Evolutionary conservation across 2,888 invertebrate species (phyloP), one percentile per base, ranked within the genome.

Genomic region (Drosophila testacea): DNA sequence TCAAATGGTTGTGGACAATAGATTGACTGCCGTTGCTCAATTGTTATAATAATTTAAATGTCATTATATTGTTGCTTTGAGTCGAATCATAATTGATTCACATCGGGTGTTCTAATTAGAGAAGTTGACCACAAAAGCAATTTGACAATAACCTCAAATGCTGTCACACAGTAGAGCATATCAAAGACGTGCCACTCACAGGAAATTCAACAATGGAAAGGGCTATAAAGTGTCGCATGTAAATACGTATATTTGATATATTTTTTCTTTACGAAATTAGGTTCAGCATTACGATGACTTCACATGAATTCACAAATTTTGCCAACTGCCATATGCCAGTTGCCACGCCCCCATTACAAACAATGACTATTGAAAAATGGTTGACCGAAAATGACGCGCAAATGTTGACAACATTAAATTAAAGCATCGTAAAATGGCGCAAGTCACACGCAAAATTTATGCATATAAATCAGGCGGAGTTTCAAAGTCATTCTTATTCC

Each of bases 381-480:
- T 65, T 83, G 78, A 80, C 82, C 86, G 67, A 86, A 85, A 83
- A 86, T 86, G 76, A 83, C 87, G 87, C 73, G 87, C 87, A 86
- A 86, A 83, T 83, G 87, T 86, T 83, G 82, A 83, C 87, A 83
- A 66, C 87, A 83, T 83, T 86, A 83, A 83, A 83, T 78, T 83
- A 86, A 86, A 86, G 78, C 78, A 39, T 68, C 87, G 78, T 71
- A 82, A 82, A 85, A 47, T 72, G 65, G 65, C 67, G 56, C 70
- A 79, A 84, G 64, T 70, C 85, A 71, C 85, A 84, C 85, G 83
- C 79, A 13, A 38, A 48, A 50, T 48, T 13, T 83, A 77, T 83
- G 84, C 81, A 86, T 81, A 86, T 81, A 83, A 86, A 86, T 83
- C 84, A 73, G 77, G 27, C 30, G 28, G 52, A 50, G 27, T 38